Percentiles rank a stretch among this genome's conserved stretches.
These are phyloP conservation scores for Tragelaphus eurycerus DNA, from an alignment of 2,797 vertebrate species.

Conservation along the genomic window DNA sequence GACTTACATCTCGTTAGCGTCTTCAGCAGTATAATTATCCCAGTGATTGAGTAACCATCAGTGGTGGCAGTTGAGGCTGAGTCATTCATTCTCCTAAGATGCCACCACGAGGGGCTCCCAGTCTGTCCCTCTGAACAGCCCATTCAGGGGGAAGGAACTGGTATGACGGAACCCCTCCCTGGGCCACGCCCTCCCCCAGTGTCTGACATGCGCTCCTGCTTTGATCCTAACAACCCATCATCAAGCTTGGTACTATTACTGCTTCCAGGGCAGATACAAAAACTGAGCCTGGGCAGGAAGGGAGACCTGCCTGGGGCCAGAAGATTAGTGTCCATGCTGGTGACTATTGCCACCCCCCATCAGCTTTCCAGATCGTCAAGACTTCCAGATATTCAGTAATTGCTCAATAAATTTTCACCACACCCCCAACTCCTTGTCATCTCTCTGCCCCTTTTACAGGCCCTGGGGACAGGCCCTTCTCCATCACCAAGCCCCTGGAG, in stretches of 20 bases:
- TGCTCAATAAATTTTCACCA: neutral
- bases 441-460: neutral
- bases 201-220: neutral
- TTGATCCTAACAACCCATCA: neutral
- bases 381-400: neutral
- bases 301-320: neutral
- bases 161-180: neutral
- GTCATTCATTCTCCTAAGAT: conserved; percentile 2
- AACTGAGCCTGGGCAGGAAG: neutral
- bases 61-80: conserved; percentile 3
- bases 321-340: neutral
- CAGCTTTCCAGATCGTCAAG: neutral
- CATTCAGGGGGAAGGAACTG: neutral
- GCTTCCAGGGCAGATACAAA: neutral
- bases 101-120: neutral
- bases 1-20: neutral
- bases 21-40: neutral
- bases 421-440: neutral
- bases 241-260: no score
- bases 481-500: neutral
- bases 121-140: neutral
- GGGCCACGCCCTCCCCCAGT: neutral
- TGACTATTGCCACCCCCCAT: no score
- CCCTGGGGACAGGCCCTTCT: neutral
- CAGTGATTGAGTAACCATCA: neutral